Conservation (phyloP, 2,797 vertebrate genomes). For the Hippocampus kuda region DNA sequence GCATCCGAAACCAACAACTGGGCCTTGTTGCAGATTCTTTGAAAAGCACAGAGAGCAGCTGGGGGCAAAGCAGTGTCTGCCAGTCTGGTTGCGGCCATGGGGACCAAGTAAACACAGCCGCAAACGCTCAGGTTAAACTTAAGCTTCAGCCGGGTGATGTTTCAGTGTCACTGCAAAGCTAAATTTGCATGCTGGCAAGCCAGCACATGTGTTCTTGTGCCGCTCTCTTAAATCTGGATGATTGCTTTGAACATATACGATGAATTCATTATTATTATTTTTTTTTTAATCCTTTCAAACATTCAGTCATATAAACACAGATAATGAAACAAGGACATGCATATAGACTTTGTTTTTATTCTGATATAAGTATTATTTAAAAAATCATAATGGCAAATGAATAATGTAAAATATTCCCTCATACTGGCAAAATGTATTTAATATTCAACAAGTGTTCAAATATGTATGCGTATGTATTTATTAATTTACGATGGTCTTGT, state of each 20-base stretch:
- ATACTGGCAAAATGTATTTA: not conserved
- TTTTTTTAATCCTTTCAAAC: not conserved
- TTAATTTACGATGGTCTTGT: not conserved
- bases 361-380: not conserved
- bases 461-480: not conserved
- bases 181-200: constrained; percentile 56
- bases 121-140: constrained; percentile 75
- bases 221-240: constrained; percentile 57
- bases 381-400: not conserved
- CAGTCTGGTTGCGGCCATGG: constrained; percentile 66
- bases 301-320: not conserved
- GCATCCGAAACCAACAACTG: constrained; percentile 75
- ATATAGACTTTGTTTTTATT: not conserved
- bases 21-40: constrained; percentile 76
- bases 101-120: constrained; percentile 73
- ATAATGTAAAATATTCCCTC: too few species aligned
- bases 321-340: not conserved
- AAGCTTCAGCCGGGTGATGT: constrained; percentile 64
- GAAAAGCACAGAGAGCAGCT: constrained; percentile 75
- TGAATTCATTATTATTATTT: too few species aligned
- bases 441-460: not conserved
- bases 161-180: constrained; percentile 69
- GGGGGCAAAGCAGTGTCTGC: constrained; percentile 68
- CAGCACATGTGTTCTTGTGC: constrained; percentile 47
- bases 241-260: constrained; percentile 32